Conservation (phyloP, 2,797 vertebrate genomes). For the Dendrocincla tyrannina region DNA sequence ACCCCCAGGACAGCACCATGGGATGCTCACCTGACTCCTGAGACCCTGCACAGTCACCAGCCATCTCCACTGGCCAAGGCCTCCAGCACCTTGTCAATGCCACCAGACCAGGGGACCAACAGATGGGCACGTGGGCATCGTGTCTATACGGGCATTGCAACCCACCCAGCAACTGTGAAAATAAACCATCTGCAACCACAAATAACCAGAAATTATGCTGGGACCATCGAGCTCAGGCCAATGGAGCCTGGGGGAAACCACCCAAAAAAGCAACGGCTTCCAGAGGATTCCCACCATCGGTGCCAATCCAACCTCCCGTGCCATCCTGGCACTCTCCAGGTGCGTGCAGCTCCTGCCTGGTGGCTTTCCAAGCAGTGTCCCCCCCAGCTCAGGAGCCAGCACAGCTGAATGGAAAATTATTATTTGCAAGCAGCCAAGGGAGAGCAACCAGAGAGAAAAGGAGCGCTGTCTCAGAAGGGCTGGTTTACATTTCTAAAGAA, state of each 20-base stretch:
- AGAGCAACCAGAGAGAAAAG: not conserved
- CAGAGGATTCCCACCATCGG: not conserved
- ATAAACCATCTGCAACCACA: not conserved
- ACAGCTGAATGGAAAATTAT: not conserved
- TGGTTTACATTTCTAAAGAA: slow-evolving; percentile 47
- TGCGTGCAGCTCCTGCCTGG: not conserved
- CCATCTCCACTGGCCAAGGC: not conserved
- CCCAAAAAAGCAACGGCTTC: not conserved
- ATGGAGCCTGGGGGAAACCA: not conserved
- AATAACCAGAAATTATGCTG: fast-evolving
- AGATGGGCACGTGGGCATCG: fast-evolving
- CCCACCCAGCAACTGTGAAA: not conserved
- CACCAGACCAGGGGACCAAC: not conserved
- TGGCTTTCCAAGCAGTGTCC: not conserved
- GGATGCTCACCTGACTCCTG: fast-evolving
- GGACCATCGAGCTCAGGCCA: not conserved
- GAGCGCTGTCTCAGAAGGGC: not conserved
- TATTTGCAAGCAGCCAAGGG: not conserved
- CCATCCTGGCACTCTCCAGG: not conserved
- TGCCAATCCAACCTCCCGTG: not conserved
- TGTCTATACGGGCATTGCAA: not conserved
- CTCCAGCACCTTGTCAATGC: not conserved
- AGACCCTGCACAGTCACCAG: not conserved
- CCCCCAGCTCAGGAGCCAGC: not conserved
- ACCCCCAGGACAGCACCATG: fast-evolving